Percentiles rank a stretch among this genome's conserved stretches.
phyloP scores from a whole-genome alignment of 2,888 invertebrate species.

The Agrochola litura region DNA sequence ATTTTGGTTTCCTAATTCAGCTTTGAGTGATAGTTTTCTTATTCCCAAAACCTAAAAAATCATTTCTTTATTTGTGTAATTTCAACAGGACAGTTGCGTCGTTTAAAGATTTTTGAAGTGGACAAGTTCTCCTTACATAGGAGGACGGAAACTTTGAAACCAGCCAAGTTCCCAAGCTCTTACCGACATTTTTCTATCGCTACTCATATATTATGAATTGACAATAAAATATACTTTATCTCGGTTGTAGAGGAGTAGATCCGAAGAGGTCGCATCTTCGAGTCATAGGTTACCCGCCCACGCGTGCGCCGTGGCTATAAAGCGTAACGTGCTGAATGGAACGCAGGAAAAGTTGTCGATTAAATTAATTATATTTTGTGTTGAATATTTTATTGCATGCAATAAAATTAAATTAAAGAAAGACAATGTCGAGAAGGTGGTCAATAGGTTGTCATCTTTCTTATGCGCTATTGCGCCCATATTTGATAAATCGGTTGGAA shows the following conservation, averaged over 20 bases:
- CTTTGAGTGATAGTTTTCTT: too few species aligned
- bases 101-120: not conserved
- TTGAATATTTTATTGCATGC: slow-evolving; percentile 13
- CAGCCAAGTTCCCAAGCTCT: slow-evolving; percentile 19
- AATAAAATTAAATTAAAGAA: slow-evolving; percentile 12
- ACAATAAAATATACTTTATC: slow-evolving; percentile 51
- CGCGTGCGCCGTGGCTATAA: slow-evolving; percentile 48
- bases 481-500: not conserved
- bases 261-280: slow-evolving; percentile 21
- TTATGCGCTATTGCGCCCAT: not conserved
- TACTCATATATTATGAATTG: slow-evolving; percentile 43
- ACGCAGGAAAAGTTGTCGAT: not conserved
- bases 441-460: too few species aligned
- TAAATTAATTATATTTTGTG: slow-evolving; percentile 17
- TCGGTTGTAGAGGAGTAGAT: slow-evolving; percentile 42
- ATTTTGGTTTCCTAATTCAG: not conserved
- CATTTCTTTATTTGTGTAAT: not conserved
- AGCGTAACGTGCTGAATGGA: slow-evolving; percentile 46
- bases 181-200: slow-evolving; percentile 30
- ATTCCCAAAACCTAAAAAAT: not conserved
- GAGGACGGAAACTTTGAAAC: slow-evolving; percentile 16
- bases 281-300: slow-evolving; percentile 71
- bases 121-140: not conserved
- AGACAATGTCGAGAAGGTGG: not conserved
- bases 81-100: not conserved